Evolutionary conservation across 2,888 invertebrate genomes (phyloP).

Genomic region (Trachelus troglodyta): DNA sequence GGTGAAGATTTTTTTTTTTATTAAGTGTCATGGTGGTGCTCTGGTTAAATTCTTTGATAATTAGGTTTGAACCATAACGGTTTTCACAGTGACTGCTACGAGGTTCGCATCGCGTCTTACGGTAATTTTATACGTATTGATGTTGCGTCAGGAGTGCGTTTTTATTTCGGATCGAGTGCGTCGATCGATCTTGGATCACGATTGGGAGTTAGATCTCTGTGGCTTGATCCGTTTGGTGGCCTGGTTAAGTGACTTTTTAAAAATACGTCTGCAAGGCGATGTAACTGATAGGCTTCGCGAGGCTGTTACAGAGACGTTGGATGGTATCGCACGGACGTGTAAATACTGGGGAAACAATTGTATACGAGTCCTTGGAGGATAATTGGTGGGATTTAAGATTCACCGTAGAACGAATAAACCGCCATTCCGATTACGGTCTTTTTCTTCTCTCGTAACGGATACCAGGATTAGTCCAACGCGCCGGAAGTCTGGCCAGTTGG

Average conservation of each 20-base stretch:
- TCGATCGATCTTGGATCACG: not conserved
- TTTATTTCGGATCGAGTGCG: not conserved
- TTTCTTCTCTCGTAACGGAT: not conserved
- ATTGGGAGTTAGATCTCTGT: not conserved
- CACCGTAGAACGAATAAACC: not conserved
- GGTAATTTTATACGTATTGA: not conserved
- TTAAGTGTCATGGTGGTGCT: not conserved
- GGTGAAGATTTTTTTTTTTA: not conserved
- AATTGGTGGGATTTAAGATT: not conserved
- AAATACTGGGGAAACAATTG: not conserved
- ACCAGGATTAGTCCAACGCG: not conserved
- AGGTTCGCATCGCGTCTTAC: not conserved
- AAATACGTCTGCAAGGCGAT: not conserved
- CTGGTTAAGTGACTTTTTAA: not conserved
- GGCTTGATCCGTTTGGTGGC: not conserved
- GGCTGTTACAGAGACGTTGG: not conserved
- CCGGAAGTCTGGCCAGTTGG: conserved; percentile 5
- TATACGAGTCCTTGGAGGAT: not conserved
- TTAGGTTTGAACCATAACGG: conserved; percentile 1
- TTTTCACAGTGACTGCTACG: not conserved
- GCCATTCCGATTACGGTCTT: not conserved
- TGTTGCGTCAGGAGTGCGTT: not conserved
- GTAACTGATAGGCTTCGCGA: not conserved
- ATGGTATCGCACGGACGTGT: no score
- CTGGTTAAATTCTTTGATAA: not conserved